These are phyloP conservation scores for Cephalopholis sonnerati DNA, from an alignment of 2,113 vertebrate species.

Conservation along the genomic window DNA sequence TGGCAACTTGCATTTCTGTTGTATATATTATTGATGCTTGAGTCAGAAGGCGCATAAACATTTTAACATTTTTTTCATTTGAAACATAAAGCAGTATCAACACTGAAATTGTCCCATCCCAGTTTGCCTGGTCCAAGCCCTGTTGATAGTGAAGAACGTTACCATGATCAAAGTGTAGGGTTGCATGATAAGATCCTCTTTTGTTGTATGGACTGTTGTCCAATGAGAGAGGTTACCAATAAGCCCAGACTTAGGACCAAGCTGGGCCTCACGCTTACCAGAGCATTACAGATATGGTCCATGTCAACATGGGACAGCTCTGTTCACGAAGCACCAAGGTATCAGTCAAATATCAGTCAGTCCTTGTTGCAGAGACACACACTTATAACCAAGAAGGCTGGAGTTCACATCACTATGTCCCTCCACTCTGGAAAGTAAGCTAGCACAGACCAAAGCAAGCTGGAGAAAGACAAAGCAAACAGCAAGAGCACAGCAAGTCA, in stretches of 20 bases:
- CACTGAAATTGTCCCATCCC: constrained; percentile 71
- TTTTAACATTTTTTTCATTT: constrained; percentile 71
- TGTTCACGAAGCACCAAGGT: constrained; percentile 77
- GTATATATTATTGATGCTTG: constrained; percentile 80
- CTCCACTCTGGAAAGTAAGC: constrained; percentile 67
- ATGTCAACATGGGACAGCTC: constrained; percentile 65
- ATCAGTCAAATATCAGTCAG: constrained; percentile 60
- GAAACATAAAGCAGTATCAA: constrained; percentile 77
- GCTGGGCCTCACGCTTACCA: constrained; percentile 46
- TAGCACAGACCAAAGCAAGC: constrained; percentile 78
- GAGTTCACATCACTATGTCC: constrained; percentile 55
- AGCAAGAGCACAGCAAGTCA: constrained; percentile 77
- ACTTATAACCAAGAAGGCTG: constrained; percentile 65
- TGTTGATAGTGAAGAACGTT: constrained; percentile 66
- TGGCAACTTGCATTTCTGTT: constrained; percentile 81
- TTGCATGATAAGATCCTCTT: constrained; percentile 65
- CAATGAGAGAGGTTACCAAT: constrained; percentile 59
- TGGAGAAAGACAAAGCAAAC: constrained; percentile 76
- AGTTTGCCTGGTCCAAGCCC: constrained; percentile 71
- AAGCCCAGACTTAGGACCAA: constrained; percentile 41
- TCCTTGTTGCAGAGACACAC: constrained; percentile 68
- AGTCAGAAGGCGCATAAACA: constrained; percentile 82
- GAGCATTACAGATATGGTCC: constrained; percentile 68
- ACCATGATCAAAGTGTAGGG: constrained; percentile 60
- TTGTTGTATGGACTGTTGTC: constrained; percentile 38